These are phyloP conservation scores for Phoxinus phoxinus DNA, from an alignment of 2,113 vertebrate genomes.

Conservation along the genomic window DNA sequence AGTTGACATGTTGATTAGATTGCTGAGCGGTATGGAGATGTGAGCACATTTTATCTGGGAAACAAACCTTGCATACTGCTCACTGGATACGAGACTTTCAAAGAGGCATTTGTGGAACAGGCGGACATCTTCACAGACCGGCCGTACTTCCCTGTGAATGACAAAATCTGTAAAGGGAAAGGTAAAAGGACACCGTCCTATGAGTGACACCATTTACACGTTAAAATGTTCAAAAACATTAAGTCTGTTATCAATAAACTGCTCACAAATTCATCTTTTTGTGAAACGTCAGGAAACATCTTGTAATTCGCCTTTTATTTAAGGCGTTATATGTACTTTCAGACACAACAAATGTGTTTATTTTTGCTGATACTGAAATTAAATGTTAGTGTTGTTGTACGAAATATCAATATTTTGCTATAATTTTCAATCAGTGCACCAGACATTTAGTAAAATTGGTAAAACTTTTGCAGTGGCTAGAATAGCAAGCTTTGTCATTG, in stretches of 20 bases:
- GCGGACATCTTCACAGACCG: slow-evolving; percentile 62
- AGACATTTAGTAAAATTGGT: background rate
- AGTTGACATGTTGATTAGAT: slow-evolving; percentile 44
- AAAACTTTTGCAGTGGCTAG: background rate
- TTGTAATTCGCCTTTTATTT: background rate
- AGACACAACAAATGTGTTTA: background rate
- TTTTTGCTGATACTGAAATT: background rate
- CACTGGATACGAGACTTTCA: slow-evolving; percentile 57
- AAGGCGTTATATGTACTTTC: background rate
- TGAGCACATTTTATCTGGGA: slow-evolving; percentile 62
- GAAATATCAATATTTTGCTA: too few relatives aligned
- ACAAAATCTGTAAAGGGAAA: slow-evolving; percentile 30
- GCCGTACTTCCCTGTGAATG: slow-evolving; percentile 40
- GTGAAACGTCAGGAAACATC: background rate
- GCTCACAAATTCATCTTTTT: background rate
- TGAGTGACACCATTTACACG: background rate
- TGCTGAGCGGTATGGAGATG: slow-evolving; percentile 54
- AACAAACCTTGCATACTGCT: slow-evolving; percentile 47
- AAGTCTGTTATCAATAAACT: background rate
- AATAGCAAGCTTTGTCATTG: background rate
- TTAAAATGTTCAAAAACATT: background rate
- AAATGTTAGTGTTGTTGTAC: background rate
- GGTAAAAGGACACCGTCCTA: slow-evolving; percentile 45
- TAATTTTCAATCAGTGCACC: too few relatives aligned
- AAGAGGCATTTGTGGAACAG: slow-evolving; percentile 63